These are phyloP conservation scores for Sthenelais limicola DNA, from an alignment of 2,888 invertebrate genomes.

Conservation along the genomic window DNA sequence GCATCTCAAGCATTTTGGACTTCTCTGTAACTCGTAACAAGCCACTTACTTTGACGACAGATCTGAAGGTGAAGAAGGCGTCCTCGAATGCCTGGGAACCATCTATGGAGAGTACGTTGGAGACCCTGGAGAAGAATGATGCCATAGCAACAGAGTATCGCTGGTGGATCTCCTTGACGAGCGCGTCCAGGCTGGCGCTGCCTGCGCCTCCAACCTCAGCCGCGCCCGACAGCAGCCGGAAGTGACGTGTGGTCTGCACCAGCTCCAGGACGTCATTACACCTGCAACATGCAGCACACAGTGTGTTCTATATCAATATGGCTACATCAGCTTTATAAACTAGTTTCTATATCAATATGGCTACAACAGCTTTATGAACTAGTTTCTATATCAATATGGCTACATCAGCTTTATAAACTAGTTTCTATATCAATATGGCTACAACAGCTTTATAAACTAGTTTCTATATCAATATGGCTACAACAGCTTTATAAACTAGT, in stretches of 20 bases:
- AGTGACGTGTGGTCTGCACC: slow-evolving; percentile 71
- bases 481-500: too few relatives aligned
- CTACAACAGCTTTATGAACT: too few relatives aligned
- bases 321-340: too few relatives aligned
- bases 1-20: too few relatives aligned
- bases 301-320: too few relatives aligned
- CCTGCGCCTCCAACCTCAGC: slow-evolving; percentile 72
- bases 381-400: too few relatives aligned
- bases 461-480: too few relatives aligned
- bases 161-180: slow-evolving; percentile 70
- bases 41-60: slow-evolving; percentile 67
- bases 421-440: too few relatives aligned
- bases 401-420: too few relatives aligned
- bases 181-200: slow-evolving; percentile 68
- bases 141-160: slow-evolving; percentile 67
- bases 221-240: slow-evolving; percentile 69
- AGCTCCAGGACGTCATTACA: slow-evolving; percentile 72
- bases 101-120: slow-evolving; percentile 69
- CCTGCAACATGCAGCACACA: slow-evolving; percentile 52
- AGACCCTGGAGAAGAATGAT: slow-evolving; percentile 66
- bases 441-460: too few relatives aligned
- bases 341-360: too few relatives aligned
- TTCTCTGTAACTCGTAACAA: too few relatives aligned
- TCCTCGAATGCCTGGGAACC: slow-evolving; percentile 69
- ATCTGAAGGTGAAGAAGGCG: slow-evolving; percentile 70